Base-by-base conservation (phyloP, 2,113 vertebrate genomes). In the Lasiurus cinereus region DNA sequence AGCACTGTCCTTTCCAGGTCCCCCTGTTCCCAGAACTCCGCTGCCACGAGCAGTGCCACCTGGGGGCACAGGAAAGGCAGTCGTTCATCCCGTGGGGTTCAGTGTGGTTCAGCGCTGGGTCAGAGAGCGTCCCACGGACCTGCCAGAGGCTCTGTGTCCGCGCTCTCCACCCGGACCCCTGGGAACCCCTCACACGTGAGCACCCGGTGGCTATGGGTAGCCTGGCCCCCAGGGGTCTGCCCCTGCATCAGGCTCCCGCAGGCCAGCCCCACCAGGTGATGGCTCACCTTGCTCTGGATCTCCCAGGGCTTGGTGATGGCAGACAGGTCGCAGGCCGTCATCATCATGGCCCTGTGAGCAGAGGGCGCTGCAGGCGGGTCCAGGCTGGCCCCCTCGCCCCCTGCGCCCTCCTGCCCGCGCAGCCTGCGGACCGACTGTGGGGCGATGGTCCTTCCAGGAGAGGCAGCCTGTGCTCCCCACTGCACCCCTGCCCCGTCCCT, bases 11-110 rank as follows among this genome's bases (percentile, higher is more conserved):
- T 99, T 97, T 99, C 99, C 97, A 99, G 96, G 97, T 99, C 99
- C 83, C 99, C 99, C 97, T 99, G 99, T 96, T 99, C 99, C 99
- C 99, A 99, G 98, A 99, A 99, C 96, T 99, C 99, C 93, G 99
- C 99, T 66, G 99, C 99, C 89, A 99, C 99, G 77, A 98, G 98
- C 11, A 99, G 98, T 87, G 99, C 99, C 29, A 99, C 99, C 99
- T 99, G 69, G 22, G 73, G 76, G 36, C 33, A 36, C 67, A 93
- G 43, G 19, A 86, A 78, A 76, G 14, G 18, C 22, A 33, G 64
- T 69, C 59, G 22, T 12, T 27, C 0, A 2, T 1, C 22, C 46
- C 14, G 48, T 4, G 54, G 21, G 54, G 59, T 29, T 39, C 39
- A 39, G 39, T 39, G 39, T 3, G 39, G 39, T 39, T 64, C 33